Evolutionary conservation across 2,888 invertebrate species (phyloP), one percentile per base, ranked within the genome.

Genomic region (Andrena trimmerana): DNA sequence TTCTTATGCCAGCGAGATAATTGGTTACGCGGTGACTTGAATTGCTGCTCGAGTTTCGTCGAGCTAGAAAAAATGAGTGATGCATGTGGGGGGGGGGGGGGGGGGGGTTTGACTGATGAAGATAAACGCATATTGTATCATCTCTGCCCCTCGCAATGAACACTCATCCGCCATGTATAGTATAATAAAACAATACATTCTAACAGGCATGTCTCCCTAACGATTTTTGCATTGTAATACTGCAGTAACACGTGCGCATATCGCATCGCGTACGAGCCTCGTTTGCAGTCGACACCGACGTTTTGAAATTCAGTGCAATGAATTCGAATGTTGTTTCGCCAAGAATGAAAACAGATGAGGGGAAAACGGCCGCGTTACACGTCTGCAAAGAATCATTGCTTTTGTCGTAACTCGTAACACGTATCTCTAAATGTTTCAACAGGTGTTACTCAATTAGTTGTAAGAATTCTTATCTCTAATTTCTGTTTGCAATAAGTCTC

Each of bases 291-390:
- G 24, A 48, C 48, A 48, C 63, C 33, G 62, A 48, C 33, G 54
- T 48, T 48, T 69, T 57, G 62, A 68, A 16, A 69, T 63, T 68
- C 63, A 36, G 3, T 16, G 20, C 78, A 16, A 4, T 16, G 52
- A 48, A 29, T 68, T 68, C n/a, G 62, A 54, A n/a, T 62, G 48
- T 60, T 31, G 66, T 42, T 77, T 62, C 33, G 13, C 27, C 27
- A 48, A 42, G 16, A 16, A 42, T 42, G 16, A 42, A 42, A 16
- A 16, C 16, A 16, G 42, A 42, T 42, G 5, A 42, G 16, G 4
- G 13, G 16, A 16, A 42, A 42, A 42, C 42, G 5, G 42, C 16
- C 16, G 42, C 42, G 42, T 1, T 4, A 42, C 42, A 42, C 13
- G 16, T 42, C 16, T 16, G 42, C 5, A 42, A 16, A 42, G 13